Evolutionary conservation across 2,797 vertebrate species (phyloP).

Genomic region (Sus cebifrons): DNA sequence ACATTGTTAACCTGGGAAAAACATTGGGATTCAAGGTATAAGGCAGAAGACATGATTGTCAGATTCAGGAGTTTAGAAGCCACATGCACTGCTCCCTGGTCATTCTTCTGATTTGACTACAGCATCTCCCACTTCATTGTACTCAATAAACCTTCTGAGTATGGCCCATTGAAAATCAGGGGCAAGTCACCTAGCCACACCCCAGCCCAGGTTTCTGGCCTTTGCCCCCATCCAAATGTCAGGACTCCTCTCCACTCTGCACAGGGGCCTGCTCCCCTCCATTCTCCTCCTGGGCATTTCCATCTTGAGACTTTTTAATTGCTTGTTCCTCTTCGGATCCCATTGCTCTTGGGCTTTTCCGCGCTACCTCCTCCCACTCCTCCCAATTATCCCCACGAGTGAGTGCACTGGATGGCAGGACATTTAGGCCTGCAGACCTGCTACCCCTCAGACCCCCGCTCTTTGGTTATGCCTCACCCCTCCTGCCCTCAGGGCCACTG

Average conservation of each 20-base stretch:
- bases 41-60: constrained; percentile 80
- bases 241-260: constrained; percentile 55
- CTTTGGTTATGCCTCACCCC: neutral
- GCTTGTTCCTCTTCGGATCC: constrained; percentile 46
- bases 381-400: neutral
- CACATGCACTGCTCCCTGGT: constrained; percentile 59
- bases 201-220: constrained; percentile 45
- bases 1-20: constrained; percentile 34
- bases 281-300: neutral
- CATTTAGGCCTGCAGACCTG: neutral
- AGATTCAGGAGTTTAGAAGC: constrained; percentile 74
- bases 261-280: neutral
- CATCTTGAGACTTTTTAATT: neutral
- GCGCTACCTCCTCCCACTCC: neutral
- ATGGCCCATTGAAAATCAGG: constrained; percentile 70
- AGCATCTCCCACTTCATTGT: constrained; percentile 58
- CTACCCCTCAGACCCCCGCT: neutral
- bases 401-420: neutral
- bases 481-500: neutral
- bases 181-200: constrained; percentile 39
- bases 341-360: constrained; percentile 66
- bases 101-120: constrained; percentile 70
- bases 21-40: constrained; percentile 64
- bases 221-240: neutral
- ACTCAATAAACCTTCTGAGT: constrained; percentile 56